Evolutionary conservation across 2,888 invertebrate species (phyloP).

Genomic region (Andricus curvator): DNA sequence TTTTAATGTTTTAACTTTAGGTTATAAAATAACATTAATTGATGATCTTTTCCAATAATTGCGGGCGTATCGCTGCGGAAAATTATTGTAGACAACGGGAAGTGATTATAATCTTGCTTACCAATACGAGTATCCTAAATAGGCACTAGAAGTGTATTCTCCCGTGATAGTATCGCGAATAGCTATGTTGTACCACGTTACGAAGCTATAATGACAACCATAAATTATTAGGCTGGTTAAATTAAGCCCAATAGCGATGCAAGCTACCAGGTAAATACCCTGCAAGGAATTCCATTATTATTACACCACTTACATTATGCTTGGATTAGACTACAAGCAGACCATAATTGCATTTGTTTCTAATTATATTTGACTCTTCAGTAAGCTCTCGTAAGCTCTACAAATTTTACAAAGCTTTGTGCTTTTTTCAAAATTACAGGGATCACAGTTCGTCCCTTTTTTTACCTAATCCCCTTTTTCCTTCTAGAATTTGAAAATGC

Average conservation of each 20-base stretch:
- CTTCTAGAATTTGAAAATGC: too few relatives aligned
- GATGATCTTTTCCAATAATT: not conserved
- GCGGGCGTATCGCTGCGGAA: not conserved
- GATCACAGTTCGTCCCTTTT: too few relatives aligned
- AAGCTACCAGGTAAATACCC: conserved; percentile 57
- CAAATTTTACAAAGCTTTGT: not conserved
- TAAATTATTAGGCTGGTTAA: conserved; percentile 55
- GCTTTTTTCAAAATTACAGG: too few relatives aligned
- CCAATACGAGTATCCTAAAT: conserved; percentile 60
- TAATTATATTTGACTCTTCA: conserved; percentile 9
- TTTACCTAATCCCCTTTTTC: too few relatives aligned
- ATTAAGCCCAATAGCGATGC: conserved; percentile 51
- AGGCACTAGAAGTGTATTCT: conserved; percentile 54
- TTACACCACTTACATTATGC: conserved; percentile 27
- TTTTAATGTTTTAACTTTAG: too few relatives aligned
- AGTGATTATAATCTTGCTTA: conserved; percentile 43
- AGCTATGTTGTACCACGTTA: conserved; percentile 55
- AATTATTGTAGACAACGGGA: conserved; percentile 26
- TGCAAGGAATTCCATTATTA: conserved; percentile 46
- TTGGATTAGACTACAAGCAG: conserved; percentile 11
- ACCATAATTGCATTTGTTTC: conserved; percentile 10
- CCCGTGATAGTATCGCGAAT: conserved; percentile 61
- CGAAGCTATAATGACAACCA: conserved; percentile 53
- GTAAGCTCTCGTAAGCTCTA: not conserved
- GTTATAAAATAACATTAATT: not conserved